phyloP scores from a whole-genome alignment of 1,140 invertebrate species.

The Diorhabda elongata region DNA sequence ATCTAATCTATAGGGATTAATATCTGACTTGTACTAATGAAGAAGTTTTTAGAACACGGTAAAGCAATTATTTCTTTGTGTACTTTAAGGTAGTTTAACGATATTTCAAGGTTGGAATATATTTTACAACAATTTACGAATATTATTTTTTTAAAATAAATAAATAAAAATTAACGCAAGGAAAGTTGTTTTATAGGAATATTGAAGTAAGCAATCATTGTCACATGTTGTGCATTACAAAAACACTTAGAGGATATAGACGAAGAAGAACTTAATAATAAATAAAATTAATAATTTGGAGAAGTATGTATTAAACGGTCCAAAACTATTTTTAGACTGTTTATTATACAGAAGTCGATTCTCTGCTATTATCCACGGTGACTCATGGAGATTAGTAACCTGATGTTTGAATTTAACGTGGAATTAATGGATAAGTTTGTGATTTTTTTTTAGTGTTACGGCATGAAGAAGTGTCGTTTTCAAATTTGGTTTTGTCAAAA shows the following conservation, averaged over 20 bases:
- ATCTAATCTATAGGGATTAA: no score
- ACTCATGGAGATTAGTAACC: slow-evolving; percentile 34
- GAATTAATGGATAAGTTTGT: no score
- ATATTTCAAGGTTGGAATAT: no score
- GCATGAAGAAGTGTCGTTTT: no score
- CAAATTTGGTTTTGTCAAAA: no score
- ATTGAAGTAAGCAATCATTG: neutral
- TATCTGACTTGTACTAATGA: no score
- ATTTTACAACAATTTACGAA: no score
- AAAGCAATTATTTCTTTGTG: neutral
- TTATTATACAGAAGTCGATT: slow-evolving; percentile 26
- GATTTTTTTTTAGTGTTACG: no score
- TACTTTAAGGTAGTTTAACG: no score
- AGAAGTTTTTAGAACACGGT: neutral
- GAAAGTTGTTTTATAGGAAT: neutral
- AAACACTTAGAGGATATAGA: neutral
- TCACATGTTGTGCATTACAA: neutral
- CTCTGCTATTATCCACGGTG: slow-evolving; percentile 27
- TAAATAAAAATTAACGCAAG: no score
- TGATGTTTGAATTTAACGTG: slow-evolving; percentile 27
- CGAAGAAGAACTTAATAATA: neutral
- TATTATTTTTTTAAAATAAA: no score
- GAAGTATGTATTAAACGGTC: slow-evolving; percentile 21
- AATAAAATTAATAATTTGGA: slow-evolving; percentile 13
- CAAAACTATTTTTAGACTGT: neutral